These are phyloP conservation scores for Callimorpha dominula DNA, from an alignment of 2,888 invertebrate species.

Conservation along the genomic window DNA sequence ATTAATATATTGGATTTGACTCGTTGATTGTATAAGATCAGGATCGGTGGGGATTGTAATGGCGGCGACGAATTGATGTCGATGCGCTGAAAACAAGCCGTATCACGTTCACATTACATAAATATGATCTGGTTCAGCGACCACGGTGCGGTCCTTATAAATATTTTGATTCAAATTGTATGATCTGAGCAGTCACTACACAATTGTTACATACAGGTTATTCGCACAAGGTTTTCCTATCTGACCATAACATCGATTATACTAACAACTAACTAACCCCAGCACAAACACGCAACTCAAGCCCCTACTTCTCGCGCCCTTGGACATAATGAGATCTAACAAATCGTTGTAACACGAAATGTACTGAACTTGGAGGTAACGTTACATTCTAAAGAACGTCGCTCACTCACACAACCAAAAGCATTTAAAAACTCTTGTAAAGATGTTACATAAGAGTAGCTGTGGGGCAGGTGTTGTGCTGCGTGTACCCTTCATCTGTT, in stretches of 20 bases:
- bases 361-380: neutral
- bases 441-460: neutral
- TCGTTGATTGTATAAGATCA: neutral
- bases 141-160: neutral
- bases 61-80: no score
- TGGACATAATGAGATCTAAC: neutral
- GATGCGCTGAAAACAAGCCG: neutral
- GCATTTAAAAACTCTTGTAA: neutral
- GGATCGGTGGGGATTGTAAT: neutral
- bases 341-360: neutral
- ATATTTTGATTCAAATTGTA: neutral
- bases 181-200: neutral
- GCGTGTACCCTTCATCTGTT: neutral
- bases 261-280: conserved; percentile 11
- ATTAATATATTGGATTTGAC: neutral
- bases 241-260: conserved; percentile 6
- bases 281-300: conserved; percentile 6
- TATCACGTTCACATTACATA: no score
- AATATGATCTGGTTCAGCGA: no score
- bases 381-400: neutral
- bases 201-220: conserved; percentile 1
- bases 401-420: neutral
- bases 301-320: conserved; percentile 1
- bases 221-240: conserved; percentile 2
- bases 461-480: neutral